A percentile compares a stretch with the other conserved stretches of the same genome.
phyloP scores from a whole-genome alignment of 2,888 invertebrate genomes.

The Athrips mouffetella region DNA sequence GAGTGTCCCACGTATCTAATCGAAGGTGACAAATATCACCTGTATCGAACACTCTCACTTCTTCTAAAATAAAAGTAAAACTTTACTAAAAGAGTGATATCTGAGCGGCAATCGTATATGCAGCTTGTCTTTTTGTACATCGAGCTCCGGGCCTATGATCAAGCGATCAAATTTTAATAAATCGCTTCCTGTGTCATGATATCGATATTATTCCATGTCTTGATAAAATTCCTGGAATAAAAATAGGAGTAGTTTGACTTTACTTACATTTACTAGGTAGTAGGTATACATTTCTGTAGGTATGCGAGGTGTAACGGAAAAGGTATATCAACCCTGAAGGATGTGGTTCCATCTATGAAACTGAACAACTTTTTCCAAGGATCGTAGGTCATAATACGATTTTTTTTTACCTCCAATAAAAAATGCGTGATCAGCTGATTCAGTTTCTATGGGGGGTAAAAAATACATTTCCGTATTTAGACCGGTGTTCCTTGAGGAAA shows the following conservation, averaged over 20 bases:
- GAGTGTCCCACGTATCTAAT: conserved; percentile 16
- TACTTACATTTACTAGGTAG: not conserved
- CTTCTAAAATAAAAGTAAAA: conserved; percentile 23
- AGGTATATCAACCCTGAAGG: no score
- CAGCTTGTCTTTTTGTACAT: conserved; percentile 47
- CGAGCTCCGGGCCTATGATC: conserved; percentile 40
- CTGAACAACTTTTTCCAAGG: no score
- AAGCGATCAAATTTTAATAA: conserved; percentile 60
- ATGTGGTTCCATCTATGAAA: no score
- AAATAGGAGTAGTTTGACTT: not conserved
- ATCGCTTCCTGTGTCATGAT: conserved; percentile 59
- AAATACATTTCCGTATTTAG: no score
- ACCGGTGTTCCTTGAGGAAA: no score
- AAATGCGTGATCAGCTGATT: no score
- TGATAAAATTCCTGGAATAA: conserved; percentile 18
- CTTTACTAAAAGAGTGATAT: conserved; percentile 26
- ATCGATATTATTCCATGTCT: conserved; percentile 42
- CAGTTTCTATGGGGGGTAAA: no score
- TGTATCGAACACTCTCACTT: conserved; percentile 27
- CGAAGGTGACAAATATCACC: conserved; percentile 28
- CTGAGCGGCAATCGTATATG: conserved; percentile 29
- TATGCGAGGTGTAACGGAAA: no score
- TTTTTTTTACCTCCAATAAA: no score
- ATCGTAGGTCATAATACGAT: no score
- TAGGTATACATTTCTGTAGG: not conserved